phyloP scores from a whole-genome alignment of 2,888 invertebrate species.

The Lithophane leautieri region DNA sequence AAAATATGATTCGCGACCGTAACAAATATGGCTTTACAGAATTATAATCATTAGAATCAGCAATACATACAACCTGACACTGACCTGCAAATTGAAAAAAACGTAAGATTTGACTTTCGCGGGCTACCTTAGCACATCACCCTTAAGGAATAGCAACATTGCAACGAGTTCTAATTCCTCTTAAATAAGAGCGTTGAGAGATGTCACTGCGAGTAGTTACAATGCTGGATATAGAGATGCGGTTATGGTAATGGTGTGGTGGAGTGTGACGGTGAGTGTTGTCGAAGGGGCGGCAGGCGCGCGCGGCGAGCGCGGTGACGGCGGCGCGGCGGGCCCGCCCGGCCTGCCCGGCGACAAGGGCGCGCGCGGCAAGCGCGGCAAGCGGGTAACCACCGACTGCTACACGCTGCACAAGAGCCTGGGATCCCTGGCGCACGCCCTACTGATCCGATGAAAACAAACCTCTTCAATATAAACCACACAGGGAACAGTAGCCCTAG shows the following conservation, averaged over 20 bases:
- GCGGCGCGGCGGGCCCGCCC: conserved; percentile 94
- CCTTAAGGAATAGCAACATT: neutral
- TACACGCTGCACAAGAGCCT: conserved; percentile 14
- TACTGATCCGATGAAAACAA: conserved; percentile 4
- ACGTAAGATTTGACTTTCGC: no score
- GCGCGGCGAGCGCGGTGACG: conserved; percentile 95
- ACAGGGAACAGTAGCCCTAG: neutral
- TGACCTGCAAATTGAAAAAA: no score
- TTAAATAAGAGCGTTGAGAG: conserved; percentile 2
- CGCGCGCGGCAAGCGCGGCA: conserved; percentile 97
- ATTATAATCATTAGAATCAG: no score
- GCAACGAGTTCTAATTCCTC: neutral
- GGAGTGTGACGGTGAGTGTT: conserved; percentile 71
- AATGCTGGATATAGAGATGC: neutral
- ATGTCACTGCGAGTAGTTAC: conserved; percentile 34
- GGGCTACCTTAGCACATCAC: no score
- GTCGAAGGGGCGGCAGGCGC: conserved; percentile 91
- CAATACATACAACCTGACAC: no score
- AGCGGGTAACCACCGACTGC: conserved; percentile 93
- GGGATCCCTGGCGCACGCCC: neutral
- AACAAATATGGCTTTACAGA: no score
- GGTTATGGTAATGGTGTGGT: conserved; percentile 80
- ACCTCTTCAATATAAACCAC: neutral
- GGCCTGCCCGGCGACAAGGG: conserved; percentile 97
- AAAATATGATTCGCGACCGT: no score